Conservation (phyloP, 2,888 invertebrate species). For the Dinocampus coccinellae region DNA sequence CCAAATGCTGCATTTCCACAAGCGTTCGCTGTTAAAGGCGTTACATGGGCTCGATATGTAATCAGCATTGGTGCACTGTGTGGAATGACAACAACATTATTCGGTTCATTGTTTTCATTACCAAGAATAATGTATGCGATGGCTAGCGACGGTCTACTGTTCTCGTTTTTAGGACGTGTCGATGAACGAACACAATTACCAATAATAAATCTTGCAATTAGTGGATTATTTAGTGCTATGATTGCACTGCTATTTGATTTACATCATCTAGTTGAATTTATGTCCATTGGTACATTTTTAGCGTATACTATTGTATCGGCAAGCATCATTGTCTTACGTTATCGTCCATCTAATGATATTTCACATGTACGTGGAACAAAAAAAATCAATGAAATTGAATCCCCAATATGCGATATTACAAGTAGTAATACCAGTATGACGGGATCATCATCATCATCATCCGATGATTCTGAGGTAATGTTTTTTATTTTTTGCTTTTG, state of each 20-base stretch:
- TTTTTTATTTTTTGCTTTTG: no score
- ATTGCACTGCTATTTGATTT: conserved; percentile 90
- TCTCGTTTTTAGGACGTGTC: conserved; percentile 83
- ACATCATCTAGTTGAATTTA: conserved; percentile 91
- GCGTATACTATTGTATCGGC: conserved; percentile 94
- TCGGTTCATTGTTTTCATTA: conserved; percentile 88
- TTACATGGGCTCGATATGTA: conserved; percentile 86
- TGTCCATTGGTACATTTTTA: conserved; percentile 91
- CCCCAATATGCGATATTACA: conserved; percentile 59
- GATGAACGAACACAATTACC: conserved; percentile 86
- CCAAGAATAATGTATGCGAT: conserved; percentile 91
- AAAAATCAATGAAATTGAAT: conserved; percentile 55
- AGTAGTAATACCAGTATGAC: conserved; percentile 57
- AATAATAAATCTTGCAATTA: conserved; percentile 80
- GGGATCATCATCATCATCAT: conserved; percentile 45
- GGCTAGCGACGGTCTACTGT: conserved; percentile 90
- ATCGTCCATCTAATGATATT: conserved; percentile 72
- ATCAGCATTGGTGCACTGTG: conserved; percentile 85
- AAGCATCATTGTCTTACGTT: conserved; percentile 88
- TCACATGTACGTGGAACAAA: conserved; percentile 24
- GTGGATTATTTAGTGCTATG: conserved; percentile 81
- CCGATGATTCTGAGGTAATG: conserved; percentile 56
- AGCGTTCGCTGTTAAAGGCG: conserved; percentile 81
- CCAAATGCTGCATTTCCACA: conserved; percentile 85
- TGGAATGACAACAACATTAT: conserved; percentile 91